Evolutionary conservation across 2,888 invertebrate genomes (phyloP), one percentile per base, ranked within the genome.

Genomic region (Pegoplata infirma): DNA sequence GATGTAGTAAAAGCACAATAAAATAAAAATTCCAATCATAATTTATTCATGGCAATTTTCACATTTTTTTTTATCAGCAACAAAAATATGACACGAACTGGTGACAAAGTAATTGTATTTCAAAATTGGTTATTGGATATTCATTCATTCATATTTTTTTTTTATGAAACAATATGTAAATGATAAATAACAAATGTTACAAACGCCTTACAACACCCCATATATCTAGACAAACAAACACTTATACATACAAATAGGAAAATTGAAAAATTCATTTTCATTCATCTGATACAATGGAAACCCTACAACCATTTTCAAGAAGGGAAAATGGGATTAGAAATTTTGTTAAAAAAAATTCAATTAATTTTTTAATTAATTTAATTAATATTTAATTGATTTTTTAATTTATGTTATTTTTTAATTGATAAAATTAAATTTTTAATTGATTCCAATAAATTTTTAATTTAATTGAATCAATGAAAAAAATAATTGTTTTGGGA

Each of bases 21-120:
- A 2, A 32, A 32, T 4, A 28, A 5, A 66, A 25, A 23, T 32
- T 25, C 16, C 19, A 59, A 46, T 49, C 51, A 63, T 51, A 56
- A 64, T 75, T 67, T 56, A 67, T 67, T 58, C 47, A 56, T 67
- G 10, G 14, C 21, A 36, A 32, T 49, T 67, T 32, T 66, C 55
- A 55, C 28, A 44, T 55, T 53, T 66, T 46, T 10, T 68, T 49
- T 21, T 8, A 25, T 53, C 59, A 59, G 69, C 25, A 44, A 59
- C 36, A 51, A 40, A 58, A 69, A 28, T 14, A 67, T n/a, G n/a
- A n/a, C n/a, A n/a, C n/a, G n/a, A 55, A 53, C 46, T 53, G 25
- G 14, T 5, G 12, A 47, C 23, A 21, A 61, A 46, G 23, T 25
- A 6, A 61, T 46, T 47, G 46, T 47, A 61, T 49, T 49, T n/a